Base-by-base conservation (phyloP, 23 tunicate species). In the Clavelina lepadiformis region DNA sequence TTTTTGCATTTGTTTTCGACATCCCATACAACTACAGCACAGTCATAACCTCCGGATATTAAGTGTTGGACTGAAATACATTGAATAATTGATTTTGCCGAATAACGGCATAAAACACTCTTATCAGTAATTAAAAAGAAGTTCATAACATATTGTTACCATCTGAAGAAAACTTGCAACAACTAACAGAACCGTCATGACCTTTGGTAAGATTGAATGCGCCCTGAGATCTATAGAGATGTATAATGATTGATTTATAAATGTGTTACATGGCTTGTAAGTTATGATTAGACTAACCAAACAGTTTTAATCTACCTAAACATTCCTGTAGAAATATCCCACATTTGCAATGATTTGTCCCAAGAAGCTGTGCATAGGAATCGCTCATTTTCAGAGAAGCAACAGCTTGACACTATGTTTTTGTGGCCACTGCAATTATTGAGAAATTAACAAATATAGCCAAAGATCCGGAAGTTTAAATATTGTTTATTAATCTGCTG, bases 301-400 rank as follows among this genome's bases (percentile, higher is more conserved):
- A n/a, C n/a, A n/a, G n/a, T n/a, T 63, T 3, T 8, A 13, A 34
- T 61, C 8, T 20, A 68, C 82, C 97, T 69, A 51, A 74, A 89
- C 83, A 71, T 77, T 32, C 97, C 97, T 41, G 89, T 81, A 1
- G 97, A 89, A 27, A 89, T 89, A 33, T 89, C 97, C 83, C 82
- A 89, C 3, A 89, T 36, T 55, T 89, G 79, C 19, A 89, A 32
- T 5, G 97, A 62, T 69, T 89, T 89, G 36, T 89, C 97, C 97
- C 97, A 89, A 0, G 97, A 75, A 2, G 77, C 27, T 1, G 97
- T 89, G 56, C 80, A 55, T 34, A 89, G 57, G 36, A 67, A 81
- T 19, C 83, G 49, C 51, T 89, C 85, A 47, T 89, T 89, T 22
- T 69, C 46, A 18, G 84, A 74, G 50, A 89, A 89, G 27, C 83